A percentile compares a stretch with the other conserved stretches of the same genome.
Conservation (phyloP, 2,113 vertebrate species). For the Indicator maculatus region DNA sequence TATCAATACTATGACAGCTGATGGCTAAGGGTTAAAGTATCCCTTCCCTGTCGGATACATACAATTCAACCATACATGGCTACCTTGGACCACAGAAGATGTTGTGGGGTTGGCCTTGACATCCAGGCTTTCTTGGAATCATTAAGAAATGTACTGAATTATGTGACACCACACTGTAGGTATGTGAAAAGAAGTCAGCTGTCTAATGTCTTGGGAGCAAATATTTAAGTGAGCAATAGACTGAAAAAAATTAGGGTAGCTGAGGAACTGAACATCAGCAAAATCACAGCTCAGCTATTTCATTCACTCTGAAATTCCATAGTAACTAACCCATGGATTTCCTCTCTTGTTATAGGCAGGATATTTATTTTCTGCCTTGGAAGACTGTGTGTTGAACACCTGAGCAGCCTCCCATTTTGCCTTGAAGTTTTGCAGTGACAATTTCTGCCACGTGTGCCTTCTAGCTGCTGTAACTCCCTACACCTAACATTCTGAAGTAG, state of each 20-base stretch:
- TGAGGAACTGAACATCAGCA: neutral
- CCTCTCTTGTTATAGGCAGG: neutral
- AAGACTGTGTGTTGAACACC: neutral
- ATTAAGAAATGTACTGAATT: neutral
- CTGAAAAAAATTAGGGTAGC: neutral
- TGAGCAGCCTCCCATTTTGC: neutral
- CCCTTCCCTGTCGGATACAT: neutral
- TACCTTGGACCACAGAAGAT: neutral
- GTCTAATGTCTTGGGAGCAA: neutral
- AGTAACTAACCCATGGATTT: neutral
- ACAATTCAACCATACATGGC: neutral
- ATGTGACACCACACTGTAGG: neutral
- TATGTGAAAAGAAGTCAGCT: slow-evolving; percentile 12
- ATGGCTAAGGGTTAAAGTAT: neutral
- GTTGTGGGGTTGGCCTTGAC: neutral
- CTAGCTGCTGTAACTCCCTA: neutral
- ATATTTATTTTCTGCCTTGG: neutral
- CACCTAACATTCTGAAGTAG: neutral
- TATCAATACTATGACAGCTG: neutral
- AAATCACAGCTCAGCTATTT: slow-evolving; percentile 12
- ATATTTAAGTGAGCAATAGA: neutral
- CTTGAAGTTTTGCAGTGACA: neutral
- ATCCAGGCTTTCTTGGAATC: slow-evolving; percentile 20
- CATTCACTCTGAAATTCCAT: neutral
- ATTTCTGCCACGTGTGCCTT: neutral